Evolutionary conservation across 2,797 vertebrate species (phyloP).

Genomic region (Lagodon rhomboides): DNA sequence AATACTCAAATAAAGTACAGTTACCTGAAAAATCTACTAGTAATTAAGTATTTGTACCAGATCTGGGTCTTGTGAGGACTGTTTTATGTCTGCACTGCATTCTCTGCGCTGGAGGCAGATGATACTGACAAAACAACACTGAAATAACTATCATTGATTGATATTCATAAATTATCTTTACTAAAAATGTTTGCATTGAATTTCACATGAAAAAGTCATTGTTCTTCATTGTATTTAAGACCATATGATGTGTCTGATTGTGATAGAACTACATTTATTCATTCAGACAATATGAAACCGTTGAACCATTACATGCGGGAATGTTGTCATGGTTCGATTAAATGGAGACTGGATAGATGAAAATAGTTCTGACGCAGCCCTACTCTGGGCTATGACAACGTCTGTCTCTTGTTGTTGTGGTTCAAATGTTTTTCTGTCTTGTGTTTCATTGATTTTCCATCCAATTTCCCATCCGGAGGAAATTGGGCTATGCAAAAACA

Average conservation of each 20-base stretch:
- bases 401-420: constrained; percentile 36
- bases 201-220: neutral
- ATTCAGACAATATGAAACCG: constrained; percentile 10
- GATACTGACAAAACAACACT: neutral
- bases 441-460: constrained; percentile 70
- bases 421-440: constrained; percentile 55
- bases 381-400: neutral
- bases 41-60: no score
- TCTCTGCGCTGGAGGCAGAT: neutral
- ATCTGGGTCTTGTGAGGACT: neutral
- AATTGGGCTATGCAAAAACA: constrained; percentile 64
- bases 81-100: neutral
- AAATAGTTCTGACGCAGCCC: neutral
- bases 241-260: neutral
- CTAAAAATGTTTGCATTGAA: neutral
- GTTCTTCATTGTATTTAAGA: neutral
- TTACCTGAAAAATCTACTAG: no score
- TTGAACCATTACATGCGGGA: neutral
- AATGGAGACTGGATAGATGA: neutral
- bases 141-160: neutral
- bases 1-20: no score
- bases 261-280: constrained; percentile 3
- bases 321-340: neutral
- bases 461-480: constrained; percentile 64
- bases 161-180: neutral